Evolutionary conservation across 2,888 invertebrate species (phyloP).

Genomic region (Congeria kusceri): DNA sequence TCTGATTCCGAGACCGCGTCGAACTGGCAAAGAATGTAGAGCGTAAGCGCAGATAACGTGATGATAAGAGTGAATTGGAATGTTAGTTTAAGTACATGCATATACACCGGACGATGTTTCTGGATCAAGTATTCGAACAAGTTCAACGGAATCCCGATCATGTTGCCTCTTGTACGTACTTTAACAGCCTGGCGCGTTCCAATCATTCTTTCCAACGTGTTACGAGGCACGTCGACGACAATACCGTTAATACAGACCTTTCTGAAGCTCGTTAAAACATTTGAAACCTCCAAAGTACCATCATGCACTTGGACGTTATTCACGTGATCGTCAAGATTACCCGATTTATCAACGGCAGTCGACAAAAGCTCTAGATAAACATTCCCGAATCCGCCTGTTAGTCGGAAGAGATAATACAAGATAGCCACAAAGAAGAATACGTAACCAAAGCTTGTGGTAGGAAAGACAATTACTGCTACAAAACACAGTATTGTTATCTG

Average conservation of each 20-base stretch:
- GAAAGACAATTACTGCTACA: constrained; percentile 23
- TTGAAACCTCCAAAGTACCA: not conserved
- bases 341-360: constrained; percentile 12
- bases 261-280: not conserved
- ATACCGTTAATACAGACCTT: not conserved
- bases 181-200: not conserved
- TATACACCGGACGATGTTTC: not conserved
- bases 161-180: not conserved
- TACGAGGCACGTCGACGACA: not conserved
- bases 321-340: not conserved
- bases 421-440: constrained; percentile 33
- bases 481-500: constrained; percentile 26
- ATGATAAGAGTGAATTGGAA: not conserved
- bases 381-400: constrained; percentile 15
- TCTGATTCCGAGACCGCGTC: not conserved
- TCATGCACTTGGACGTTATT: not conserved
- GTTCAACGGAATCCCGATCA: not conserved
- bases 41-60: not conserved
- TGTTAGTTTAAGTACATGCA: not conserved
- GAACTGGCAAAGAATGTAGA: constrained; percentile 1
- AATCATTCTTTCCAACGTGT: not conserved
- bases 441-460: constrained; percentile 24
- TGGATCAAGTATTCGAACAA: constrained; percentile 4
- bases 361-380: constrained; percentile 23
- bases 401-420: constrained; percentile 24